Evolutionary conservation across 1,140 invertebrate genomes (phyloP).

Genomic region (Penaeus indicus): DNA sequence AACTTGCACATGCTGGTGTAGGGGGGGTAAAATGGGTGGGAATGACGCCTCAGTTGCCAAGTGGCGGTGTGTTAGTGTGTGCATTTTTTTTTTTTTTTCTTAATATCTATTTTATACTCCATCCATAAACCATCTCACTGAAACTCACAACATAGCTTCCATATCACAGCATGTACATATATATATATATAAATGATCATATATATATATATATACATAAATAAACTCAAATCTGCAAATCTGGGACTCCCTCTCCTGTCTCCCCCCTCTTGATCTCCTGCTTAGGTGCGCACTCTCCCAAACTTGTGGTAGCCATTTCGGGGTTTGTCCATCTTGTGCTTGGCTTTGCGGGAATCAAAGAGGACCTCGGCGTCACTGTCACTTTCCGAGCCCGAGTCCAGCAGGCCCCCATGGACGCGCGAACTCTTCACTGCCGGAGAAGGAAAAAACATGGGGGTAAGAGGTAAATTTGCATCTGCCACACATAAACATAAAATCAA

Average conservation of each 20-base stretch:
- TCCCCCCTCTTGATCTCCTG: not conserved
- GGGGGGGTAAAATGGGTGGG: too few species aligned
- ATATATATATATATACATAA: not conserved
- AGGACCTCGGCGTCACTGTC: conserved; percentile 61
- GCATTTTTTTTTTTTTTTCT: too few species aligned
- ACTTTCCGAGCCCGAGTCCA: conserved; percentile 60
- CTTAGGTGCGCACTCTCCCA: conserved; percentile 43
- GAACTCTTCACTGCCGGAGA: conserved; percentile 38
- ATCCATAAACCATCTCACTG: too few species aligned
- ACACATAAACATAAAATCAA: too few species aligned
- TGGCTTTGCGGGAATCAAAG: conserved; percentile 57
- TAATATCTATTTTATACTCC: too few species aligned
- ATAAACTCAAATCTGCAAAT: not conserved
- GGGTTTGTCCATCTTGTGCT: conserved; percentile 43
- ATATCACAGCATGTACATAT: too few species aligned
- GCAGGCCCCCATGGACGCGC: conserved; percentile 44
- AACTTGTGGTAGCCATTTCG: conserved; percentile 56
- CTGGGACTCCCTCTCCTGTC: not conserved
- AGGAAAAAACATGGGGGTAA: not conserved
- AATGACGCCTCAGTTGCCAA: too few species aligned
- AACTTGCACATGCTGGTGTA: too few species aligned
- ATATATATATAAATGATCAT: not conserved
- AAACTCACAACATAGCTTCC: too few species aligned
- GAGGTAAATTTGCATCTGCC: not conserved
- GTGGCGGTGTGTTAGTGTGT: too few species aligned